phyloP scores from a whole-genome alignment of 2,888 invertebrate species.

The Lasioglossum figueresi region DNA sequence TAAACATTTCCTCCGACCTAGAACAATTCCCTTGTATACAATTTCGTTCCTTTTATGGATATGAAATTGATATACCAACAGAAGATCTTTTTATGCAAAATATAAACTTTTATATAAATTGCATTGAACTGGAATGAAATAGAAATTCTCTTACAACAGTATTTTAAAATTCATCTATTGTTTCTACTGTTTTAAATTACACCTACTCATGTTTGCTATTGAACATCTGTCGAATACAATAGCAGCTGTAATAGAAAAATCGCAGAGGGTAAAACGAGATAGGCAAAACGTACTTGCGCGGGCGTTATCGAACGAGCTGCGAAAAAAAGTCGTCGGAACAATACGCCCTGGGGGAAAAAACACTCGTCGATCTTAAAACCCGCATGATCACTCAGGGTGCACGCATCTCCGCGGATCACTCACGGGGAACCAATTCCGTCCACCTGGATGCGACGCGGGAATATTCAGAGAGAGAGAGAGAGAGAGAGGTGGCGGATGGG shows the following conservation, averaged over 20 bases:
- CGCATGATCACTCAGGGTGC: neutral
- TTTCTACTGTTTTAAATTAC: too few relatives aligned
- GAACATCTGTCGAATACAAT: too few relatives aligned
- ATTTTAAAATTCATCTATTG: too few relatives aligned
- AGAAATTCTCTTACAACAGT: too few relatives aligned
- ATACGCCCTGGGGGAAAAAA: neutral
- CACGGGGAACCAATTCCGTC: constrained; percentile 10
- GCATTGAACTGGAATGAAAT: too few relatives aligned
- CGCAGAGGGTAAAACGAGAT: neutral
- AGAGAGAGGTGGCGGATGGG: neutral
- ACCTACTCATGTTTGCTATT: too few relatives aligned
- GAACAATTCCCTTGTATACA: too few relatives aligned
- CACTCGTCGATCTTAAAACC: neutral
- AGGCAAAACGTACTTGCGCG: neutral
- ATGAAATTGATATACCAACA: too few relatives aligned
- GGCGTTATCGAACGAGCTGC: neutral
- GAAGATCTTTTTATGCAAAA: too few relatives aligned
- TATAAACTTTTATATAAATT: too few relatives aligned
- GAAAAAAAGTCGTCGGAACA: neutral
- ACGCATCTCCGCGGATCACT: neutral
- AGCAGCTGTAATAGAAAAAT: neutral
- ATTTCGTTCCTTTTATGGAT: too few relatives aligned
- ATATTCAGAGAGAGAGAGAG: constrained; percentile 1
- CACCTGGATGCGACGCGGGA: neutral
- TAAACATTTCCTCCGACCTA: too few relatives aligned